phyloP scores from a whole-genome alignment of 2,888 invertebrate genomes.

The Nomada goodeniana region DNA sequence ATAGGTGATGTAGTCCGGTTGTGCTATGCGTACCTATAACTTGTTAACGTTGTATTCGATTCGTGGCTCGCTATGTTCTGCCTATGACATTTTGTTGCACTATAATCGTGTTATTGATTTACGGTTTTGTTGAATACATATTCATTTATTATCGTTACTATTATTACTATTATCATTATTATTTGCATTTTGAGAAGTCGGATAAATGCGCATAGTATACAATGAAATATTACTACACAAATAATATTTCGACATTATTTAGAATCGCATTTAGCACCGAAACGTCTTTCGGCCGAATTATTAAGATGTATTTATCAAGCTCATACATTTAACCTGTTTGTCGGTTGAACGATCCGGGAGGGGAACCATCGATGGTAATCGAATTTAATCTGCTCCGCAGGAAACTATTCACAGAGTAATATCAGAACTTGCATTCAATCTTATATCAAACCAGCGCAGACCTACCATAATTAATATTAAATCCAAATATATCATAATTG shows the following conservation, averaged over 20 bases:
- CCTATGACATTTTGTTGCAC: neutral
- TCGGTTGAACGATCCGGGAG: neutral
- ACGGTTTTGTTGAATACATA: neutral
- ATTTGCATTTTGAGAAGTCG: no score
- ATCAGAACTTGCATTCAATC: neutral
- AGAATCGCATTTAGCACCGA: neutral
- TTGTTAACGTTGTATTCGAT: slow-evolving; percentile 6
- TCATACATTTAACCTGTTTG: neutral
- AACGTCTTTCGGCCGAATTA: neutral
- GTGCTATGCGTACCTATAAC: slow-evolving; percentile 5
- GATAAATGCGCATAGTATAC: no score
- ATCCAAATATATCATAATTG: neutral
- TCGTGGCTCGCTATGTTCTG: neutral
- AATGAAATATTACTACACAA: no score
- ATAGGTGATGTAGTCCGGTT: neutral
- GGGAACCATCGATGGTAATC: slow-evolving; percentile 30
- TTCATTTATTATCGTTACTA: no score
- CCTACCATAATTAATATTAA: no score
- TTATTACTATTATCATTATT: no score
- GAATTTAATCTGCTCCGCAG: slow-evolving; percentile 5
- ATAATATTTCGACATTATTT: no score
- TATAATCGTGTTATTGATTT: neutral
- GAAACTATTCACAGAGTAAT: slow-evolving; percentile 7
- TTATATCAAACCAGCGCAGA: neutral
- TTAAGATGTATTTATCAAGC: slow-evolving; percentile 15